phyloP scores from a whole-genome alignment of 2,113 vertebrate species.

The Elephantulus edwardii region DNA sequence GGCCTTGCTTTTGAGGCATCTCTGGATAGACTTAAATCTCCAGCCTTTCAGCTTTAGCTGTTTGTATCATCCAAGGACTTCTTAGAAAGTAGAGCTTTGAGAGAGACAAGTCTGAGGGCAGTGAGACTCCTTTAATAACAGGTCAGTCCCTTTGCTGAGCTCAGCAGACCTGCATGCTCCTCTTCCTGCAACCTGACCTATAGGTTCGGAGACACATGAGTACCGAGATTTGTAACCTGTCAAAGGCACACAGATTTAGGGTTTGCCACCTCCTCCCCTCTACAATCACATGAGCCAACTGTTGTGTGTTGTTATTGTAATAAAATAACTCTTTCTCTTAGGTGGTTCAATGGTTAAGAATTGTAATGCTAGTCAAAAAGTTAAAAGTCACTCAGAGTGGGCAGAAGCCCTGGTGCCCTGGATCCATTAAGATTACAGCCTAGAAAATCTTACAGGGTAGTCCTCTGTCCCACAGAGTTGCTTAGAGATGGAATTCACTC shows the following conservation, averaged over 20 bases:
- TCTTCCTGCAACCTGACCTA: too few relatives aligned
- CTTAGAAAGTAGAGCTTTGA: too few relatives aligned
- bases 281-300: background rate
- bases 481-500: too few relatives aligned
- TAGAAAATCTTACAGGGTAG: too few relatives aligned
- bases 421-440: background rate
- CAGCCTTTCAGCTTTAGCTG: background rate
- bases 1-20: background rate
- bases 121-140: fast-evolving
- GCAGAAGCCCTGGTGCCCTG: background rate
- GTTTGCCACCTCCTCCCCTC: background rate
- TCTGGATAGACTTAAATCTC: background rate
- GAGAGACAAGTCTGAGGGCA: background rate
- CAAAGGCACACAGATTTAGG: background rate
- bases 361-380: background rate
- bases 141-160: background rate
- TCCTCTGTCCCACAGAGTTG: too few relatives aligned
- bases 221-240: too few relatives aligned
- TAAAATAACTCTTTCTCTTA: too few relatives aligned
- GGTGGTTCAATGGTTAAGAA: background rate
- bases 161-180: too few relatives aligned
- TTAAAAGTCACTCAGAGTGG: background rate
- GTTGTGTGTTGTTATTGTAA: too few relatives aligned
- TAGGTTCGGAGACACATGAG: too few relatives aligned
- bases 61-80: background rate